phyloP scores from a whole-genome alignment of 2,888 invertebrate genomes.

The Caenorhabditis sp. region DNA sequence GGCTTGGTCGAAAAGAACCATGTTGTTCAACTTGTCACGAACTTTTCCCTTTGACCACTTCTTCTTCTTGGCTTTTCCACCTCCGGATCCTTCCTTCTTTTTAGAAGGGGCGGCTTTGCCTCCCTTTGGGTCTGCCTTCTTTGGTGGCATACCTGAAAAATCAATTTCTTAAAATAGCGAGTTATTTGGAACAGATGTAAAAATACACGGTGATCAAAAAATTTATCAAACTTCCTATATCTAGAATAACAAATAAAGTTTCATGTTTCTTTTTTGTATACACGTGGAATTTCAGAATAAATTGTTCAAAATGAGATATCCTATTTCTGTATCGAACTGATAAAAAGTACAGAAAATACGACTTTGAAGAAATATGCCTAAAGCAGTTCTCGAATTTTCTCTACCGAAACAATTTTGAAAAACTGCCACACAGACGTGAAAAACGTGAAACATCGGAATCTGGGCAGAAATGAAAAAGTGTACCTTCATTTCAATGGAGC shows the following conservation, averaged over 20 bases:
- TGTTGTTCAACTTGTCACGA: constrained; percentile 98
- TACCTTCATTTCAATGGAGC: background rate
- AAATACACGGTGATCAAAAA: too few relatives aligned
- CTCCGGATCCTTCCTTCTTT: constrained; percentile 72
- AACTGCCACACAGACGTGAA: background rate
- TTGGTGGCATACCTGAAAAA: constrained; percentile 64
- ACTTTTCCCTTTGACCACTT: constrained; percentile 99
- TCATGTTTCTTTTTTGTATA: too few relatives aligned
- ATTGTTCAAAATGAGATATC: too few relatives aligned
- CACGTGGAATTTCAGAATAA: too few relatives aligned
- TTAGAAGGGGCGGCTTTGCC: constrained; percentile 71
- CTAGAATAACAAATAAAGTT: too few relatives aligned
- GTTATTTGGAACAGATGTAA: too few relatives aligned
- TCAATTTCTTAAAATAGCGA: background rate
- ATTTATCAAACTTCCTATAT: too few relatives aligned
- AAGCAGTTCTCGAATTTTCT: too few relatives aligned
- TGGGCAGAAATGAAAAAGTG: background rate
- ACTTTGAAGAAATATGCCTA: too few relatives aligned
- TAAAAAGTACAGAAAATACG: too few relatives aligned
- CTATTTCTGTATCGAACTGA: too few relatives aligned
- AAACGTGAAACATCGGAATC: background rate
- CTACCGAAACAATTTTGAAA: too few relatives aligned
- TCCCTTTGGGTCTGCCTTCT: constrained; percentile 71
- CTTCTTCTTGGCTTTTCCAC: constrained; percentile 75
- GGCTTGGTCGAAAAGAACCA: constrained; percentile 94